Base-by-base conservation (phyloP, 1,140 invertebrate species). In the Proctacanthus coquilletti region DNA sequence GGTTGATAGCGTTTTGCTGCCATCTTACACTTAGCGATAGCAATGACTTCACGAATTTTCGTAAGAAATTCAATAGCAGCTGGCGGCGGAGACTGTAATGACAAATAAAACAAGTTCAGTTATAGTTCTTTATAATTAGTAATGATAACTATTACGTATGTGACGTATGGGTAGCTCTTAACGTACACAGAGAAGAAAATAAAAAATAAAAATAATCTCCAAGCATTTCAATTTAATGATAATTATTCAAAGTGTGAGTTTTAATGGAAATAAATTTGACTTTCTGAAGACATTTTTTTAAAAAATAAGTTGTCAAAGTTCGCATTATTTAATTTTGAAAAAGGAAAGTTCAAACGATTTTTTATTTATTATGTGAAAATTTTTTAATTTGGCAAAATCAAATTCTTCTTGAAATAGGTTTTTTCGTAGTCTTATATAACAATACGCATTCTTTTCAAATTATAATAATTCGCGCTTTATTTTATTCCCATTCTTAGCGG, bases 21-120 rank as follows among this genome's bases (percentile, higher is more conserved):
- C 74, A 91, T 85, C 61, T 87, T 86, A 44, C 82, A 77, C 52
- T 86, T 87, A 3, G 84, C 84, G 25, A 86, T 78, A 13, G 80
- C 66, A 42, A 91, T 88, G 5, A 88, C 84, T 68, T 88, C 84
- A 39, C 84, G 71, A 38, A 91, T 87, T 65, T 86, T 85, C 1
- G 74, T 66, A 13, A 89, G 62, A 56, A 91, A 88, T 63, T 91
- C 84, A 39, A 87, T 60, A 15, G 84, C 83, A 18, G 82, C 84
- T 42, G 82, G 80, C 11, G 85, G 84, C 20, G 84, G 85, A 41
- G 80, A 74, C 80, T 87, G 55, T 14, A 68, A n/a, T n/a, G n/a
- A n/a, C n/a, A n/a, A n/a, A n/a, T n/a, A n/a, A 69, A 34, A n/a
- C 21, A 18, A 32, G 15, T 34, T 9, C 6, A 18, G 9, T 5